Evolutionary conservation across 2,797 vertebrate genomes (phyloP).

Genomic region (Tolypeutes matacus): DNA sequence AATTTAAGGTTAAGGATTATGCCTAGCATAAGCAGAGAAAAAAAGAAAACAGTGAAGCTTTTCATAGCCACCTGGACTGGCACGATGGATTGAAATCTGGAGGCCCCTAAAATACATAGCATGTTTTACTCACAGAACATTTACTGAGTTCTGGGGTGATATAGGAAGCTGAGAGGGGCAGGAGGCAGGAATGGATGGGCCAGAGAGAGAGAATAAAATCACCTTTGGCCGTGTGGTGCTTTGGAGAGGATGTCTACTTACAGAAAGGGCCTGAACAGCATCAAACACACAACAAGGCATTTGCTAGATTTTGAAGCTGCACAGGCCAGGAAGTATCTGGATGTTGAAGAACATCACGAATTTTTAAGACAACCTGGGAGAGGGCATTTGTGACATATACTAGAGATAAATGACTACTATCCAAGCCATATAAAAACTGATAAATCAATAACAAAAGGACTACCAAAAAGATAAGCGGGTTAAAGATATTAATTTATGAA

Average conservation of each 20-base stretch:
- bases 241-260: not conserved
- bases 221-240: not conserved
- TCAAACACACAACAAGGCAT: not conserved
- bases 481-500: constrained; percentile 39
- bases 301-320: constrained; percentile 8
- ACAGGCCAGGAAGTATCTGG: not conserved
- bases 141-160: not conserved
- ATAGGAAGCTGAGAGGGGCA: not conserved
- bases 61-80: not conserved
- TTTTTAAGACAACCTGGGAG: constrained; percentile 42
- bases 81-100: not conserved
- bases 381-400: not conserved
- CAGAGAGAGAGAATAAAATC: not conserved
- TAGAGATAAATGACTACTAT: constrained; percentile 31
- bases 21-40: not conserved
- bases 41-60: not conserved
- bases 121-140: not conserved
- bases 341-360: not conserved
- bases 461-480: not conserved
- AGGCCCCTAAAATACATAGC: not conserved
- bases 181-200: no score
- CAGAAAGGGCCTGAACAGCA: not conserved
- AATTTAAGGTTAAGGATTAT: not conserved
- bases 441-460: not conserved
- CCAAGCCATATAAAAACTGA: not conserved